Percentiles rank a stretch among this genome's conserved stretches.
phyloP scores from a whole-genome alignment of 2,888 invertebrate species.

The Lacanobia oleracea region DNA sequence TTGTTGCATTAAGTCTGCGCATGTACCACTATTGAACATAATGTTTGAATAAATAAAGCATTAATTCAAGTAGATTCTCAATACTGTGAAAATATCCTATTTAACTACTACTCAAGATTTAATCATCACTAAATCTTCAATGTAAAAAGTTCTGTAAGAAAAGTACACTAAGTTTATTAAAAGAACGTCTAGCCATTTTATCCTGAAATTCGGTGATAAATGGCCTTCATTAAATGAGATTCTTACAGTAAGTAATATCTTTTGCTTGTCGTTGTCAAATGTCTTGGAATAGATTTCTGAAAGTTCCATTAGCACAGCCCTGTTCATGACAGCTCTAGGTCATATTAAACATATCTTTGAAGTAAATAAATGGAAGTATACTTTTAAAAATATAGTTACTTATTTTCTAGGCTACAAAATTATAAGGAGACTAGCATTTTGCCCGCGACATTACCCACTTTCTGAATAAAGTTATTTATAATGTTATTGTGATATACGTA shows the following conservation, averaged over 20 bases:
- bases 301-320: slow-evolving; percentile 25
- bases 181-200: background rate
- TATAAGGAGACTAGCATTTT: too few relatives aligned
- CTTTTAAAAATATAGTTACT: background rate
- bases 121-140: background rate
- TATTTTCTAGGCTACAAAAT: too few relatives aligned
- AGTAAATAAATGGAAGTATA: background rate
- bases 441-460: too few relatives aligned
- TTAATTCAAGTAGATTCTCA: too few relatives aligned
- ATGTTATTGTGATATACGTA: too few relatives aligned
- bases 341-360: slow-evolving; percentile 15
- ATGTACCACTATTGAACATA: too few relatives aligned
- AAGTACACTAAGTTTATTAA: slow-evolving; percentile 9
- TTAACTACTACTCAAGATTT: background rate
- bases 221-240: slow-evolving; percentile 15
- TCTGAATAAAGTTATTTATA: too few relatives aligned
- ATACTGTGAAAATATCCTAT: too few relatives aligned
- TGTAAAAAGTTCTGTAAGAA: too few relatives aligned
- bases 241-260: slow-evolving; percentile 25
- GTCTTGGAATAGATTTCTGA: slow-evolving; percentile 18
- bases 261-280: slow-evolving; percentile 36
- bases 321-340: background rate
- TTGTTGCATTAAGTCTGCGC: too few relatives aligned
- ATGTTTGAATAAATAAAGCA: too few relatives aligned
- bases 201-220: slow-evolving; percentile 29